phyloP scores from a whole-genome alignment of 2,797 vertebrate species.

The Saxicola maurus region DNA sequence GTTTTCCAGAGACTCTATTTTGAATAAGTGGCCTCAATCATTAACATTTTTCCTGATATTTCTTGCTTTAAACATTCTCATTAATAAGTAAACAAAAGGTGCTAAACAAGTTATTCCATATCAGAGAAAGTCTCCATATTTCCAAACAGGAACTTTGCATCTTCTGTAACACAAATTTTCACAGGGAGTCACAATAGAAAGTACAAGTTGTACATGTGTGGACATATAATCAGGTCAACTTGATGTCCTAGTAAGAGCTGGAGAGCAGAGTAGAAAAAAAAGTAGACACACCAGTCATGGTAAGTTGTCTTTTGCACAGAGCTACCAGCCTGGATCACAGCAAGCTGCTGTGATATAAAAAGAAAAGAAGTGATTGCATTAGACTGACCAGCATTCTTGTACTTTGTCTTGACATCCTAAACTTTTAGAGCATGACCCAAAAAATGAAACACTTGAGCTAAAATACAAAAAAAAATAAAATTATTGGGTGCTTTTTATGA shows the following conservation, averaged over 20 bases:
- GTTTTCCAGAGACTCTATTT: background rate
- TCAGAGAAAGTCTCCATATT: background rate
- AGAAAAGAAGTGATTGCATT: background rate
- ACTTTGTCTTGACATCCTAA: background rate
- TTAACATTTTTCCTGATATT: background rate
- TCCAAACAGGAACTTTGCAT: background rate
- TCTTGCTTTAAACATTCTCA: background rate
- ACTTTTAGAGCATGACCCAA: background rate
- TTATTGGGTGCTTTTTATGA: background rate
- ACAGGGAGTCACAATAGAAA: background rate
- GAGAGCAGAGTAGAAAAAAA: background rate
- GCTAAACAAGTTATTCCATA: background rate
- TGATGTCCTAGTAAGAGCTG: background rate
- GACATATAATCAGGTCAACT: background rate
- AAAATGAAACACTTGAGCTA: background rate
- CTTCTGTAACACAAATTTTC: background rate
- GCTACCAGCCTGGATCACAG: background rate
- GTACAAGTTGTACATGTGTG: background rate
- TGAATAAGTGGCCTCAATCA: background rate
- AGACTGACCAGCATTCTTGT: background rate
- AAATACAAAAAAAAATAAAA: background rate
- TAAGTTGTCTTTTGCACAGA: background rate
- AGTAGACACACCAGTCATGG: fast-evolving
- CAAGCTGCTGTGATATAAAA: background rate
- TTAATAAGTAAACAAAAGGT: background rate